Evolutionary conservation across 2,113 vertebrate genomes (phyloP), one percentile per base, ranked within the genome.

Genomic region (Gobiocypris rarus): DNA sequence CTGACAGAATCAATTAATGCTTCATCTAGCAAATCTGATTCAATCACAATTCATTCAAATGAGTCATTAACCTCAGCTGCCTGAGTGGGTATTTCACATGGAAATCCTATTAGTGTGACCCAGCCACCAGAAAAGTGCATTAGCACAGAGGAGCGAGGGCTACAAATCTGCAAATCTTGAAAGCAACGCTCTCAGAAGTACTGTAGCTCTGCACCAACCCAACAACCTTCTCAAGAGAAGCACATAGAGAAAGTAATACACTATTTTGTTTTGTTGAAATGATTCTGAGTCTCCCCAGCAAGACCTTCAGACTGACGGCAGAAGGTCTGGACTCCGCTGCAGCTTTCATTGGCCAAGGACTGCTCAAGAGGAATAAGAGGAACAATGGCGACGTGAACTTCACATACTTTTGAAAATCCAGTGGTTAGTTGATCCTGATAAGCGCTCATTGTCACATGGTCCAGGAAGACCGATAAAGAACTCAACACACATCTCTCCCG

Each of bases 1-100:
- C 31, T 75, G 74, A 81, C 85, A 70, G 71, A 89, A 76, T 86
- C 84, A 84, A 87, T 84, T 70, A 78, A 87, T 83, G 88, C 86
- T 73, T 43, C 43, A 82, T 82, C 82, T 67, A 83, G 83, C 59
- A 74, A 87, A 86, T 83, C 84, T 85, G 77, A 84, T 86, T 83
- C 85, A 69, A 85, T 83, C 85, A 69, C 24, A 78, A 38, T 85
- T 83, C 83, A 84, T 81, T 82, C 79, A 87, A 82, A 85, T 74
- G 79, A 87, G 81, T 82, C 86, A 87, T 74, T 75, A 82, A 67
- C 52, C 74, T 84, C 75, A 69, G 48, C 74, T 78, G 83, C 59
- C 28, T 43, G 74, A 70, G 80, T 76, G 73, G 74, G 31, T 34
- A 83, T 85, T 52, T 59, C 41, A 24, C 76, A 74, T 59, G 59